Evolutionary conservation across 2,888 invertebrate genomes (phyloP).

Genomic region (Chromoteleia sp.): DNA sequence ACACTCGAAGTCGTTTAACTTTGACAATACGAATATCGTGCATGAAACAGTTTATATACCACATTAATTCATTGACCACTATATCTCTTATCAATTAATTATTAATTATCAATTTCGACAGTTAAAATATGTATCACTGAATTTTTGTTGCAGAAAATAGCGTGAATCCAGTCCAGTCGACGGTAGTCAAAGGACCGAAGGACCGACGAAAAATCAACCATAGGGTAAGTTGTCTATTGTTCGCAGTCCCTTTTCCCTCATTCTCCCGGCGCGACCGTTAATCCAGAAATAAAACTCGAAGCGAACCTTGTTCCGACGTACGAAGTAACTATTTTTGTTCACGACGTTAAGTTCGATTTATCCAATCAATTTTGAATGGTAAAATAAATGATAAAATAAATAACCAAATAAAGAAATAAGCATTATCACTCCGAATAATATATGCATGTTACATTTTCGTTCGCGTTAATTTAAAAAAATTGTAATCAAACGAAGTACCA

Average conservation of each 20-base stretch:
- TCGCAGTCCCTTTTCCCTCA: background rate
- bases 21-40: too few species aligned
- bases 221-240: slow-evolving; percentile 82
- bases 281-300: slow-evolving; percentile 57
- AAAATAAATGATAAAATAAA: too few species aligned
- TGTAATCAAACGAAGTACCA: background rate
- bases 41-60: too few species aligned
- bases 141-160: slow-evolving; percentile 81
- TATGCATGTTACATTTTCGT: too few species aligned
- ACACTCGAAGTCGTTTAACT: background rate
- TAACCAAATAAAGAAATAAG: too few species aligned
- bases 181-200: slow-evolving; percentile 84
- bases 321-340: slow-evolving; percentile 28
- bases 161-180: slow-evolving; percentile 79
- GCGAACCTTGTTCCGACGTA: background rate
- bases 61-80: too few species aligned
- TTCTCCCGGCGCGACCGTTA: slow-evolving; percentile 10
- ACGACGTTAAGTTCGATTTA: background rate
- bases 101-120: too few species aligned
- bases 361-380: too few species aligned
- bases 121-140: slow-evolving; percentile 11
- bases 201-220: slow-evolving; percentile 86
- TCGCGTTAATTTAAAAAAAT: too few species aligned
- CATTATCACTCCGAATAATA: too few species aligned
- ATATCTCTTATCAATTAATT: too few species aligned